A percentile compares a stretch with the other conserved stretches of the same genome.
Evolutionary conservation across 2,113 vertebrate species (phyloP).

Genomic region (Chitala chitala): DNA sequence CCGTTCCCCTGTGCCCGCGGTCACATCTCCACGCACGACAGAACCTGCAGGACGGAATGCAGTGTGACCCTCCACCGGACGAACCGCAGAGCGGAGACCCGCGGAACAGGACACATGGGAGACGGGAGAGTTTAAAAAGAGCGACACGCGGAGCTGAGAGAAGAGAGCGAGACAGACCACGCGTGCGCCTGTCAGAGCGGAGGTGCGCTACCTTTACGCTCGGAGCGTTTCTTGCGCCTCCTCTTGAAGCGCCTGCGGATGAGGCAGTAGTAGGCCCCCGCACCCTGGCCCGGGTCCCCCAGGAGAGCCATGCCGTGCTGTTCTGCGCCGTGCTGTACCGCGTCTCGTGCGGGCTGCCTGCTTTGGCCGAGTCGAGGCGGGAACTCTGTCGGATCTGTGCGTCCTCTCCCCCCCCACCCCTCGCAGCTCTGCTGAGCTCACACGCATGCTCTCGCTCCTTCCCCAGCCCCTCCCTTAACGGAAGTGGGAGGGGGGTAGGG

Average conservation of each 20-base stretch:
- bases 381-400: background rate
- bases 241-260: constrained; percentile 46
- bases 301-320: constrained; percentile 51
- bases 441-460: background rate
- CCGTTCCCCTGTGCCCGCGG: no score
- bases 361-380: background rate
- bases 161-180: background rate
- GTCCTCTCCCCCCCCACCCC: background rate
- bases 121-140: no score
- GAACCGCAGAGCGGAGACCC: no score
- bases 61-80: no score
- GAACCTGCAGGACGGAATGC: no score
- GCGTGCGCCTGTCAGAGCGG: background rate
- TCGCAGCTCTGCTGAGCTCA: background rate
- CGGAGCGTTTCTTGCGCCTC: constrained; percentile 61
- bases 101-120: no score
- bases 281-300: constrained; percentile 16
- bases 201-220: constrained; percentile 63
- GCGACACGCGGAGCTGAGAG: no score
- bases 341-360: background rate
- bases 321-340: no score
- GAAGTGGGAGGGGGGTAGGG: background rate
- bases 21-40: no score
- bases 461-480: background rate
- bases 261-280: constrained; percentile 33